Conservation (phyloP, 2,888 invertebrate genomes). For the Ellobium chinense region DNA sequence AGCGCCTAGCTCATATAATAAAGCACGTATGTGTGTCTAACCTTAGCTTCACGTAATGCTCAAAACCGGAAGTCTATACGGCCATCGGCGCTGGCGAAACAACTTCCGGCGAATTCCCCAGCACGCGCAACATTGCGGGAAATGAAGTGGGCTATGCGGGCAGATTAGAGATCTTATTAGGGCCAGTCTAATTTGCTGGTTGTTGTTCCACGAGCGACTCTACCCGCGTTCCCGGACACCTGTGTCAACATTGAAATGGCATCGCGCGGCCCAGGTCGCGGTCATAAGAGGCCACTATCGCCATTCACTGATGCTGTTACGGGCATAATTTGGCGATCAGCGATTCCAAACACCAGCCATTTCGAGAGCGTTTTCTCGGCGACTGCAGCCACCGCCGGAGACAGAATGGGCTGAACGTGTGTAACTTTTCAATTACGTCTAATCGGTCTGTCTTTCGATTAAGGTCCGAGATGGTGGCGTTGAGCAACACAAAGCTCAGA, state of each 20-base stretch:
- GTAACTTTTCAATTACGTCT: constrained; percentile 22
- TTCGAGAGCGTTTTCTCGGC: neutral
- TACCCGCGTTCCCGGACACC: constrained; percentile 16
- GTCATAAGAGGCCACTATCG: constrained; percentile 12
- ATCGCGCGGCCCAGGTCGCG: constrained; percentile 1
- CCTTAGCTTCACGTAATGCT: neutral
- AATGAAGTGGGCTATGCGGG: constrained; percentile 42
- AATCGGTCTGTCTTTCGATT: constrained; percentile 5
- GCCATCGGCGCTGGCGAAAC: constrained; percentile 22
- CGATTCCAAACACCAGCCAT: neutral
- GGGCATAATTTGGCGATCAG: constrained; percentile 16
- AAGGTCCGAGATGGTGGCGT: neutral
- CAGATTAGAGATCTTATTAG: constrained; percentile 35
- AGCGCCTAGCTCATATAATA: too few species aligned
- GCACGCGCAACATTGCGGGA: constrained; percentile 44
- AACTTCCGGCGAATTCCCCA: constrained; percentile 38
- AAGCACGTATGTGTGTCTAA: too few species aligned
- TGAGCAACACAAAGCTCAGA: too few species aligned
- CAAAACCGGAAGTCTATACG: constrained; percentile 26
- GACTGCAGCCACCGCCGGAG: neutral
- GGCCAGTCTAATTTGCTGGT: constrained; percentile 33
- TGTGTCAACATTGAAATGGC: constrained; percentile 40
- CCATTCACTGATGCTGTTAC: neutral
- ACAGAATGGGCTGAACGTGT: neutral
- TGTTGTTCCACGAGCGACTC: constrained; percentile 18